Evolutionary conservation across 2,113 vertebrate genomes (phyloP), one percentile per base, ranked within the genome.

Genomic region (Marmota monax): DNA sequence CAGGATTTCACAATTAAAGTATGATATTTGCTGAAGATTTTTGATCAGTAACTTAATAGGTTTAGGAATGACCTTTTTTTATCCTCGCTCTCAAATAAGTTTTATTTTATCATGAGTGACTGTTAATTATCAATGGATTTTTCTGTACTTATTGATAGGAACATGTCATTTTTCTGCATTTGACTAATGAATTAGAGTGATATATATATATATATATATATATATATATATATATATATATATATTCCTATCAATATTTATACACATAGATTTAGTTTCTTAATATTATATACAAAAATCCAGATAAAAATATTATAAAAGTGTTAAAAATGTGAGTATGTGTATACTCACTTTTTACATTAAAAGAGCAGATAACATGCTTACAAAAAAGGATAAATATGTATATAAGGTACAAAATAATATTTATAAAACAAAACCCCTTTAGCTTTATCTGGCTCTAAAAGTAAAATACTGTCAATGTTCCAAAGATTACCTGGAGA

Each of bases 101-200:
- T 93, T 89, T 92, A 85, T 82, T 83, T 96, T 63, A 42, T 73
- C 23, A 73, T 65, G 25, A 89, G 14, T 82, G 42, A 34, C 89
- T 16, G 4, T 34, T 77, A 37, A 67, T 73, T 61, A 82, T 72
- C 32, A 78, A 86, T 25, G 90, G 2, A 42, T 92, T 65, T 87
- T 97, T 73, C 27, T 84, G 3, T 5, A 34, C 39, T 65, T 94
- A 87, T 51, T 92, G 37, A 65, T 73, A 78, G 22, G 5, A 34
- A 53, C 0, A 25, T n/a, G 2, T 74, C 18, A 11, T 84, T 78
- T 51, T 84, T 86, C 14, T 85, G 39, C 8, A 23, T 25, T 79
- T 42, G 37, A 84, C 29, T 39, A 32, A 61, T 84, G 45, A 34
- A 53, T 84, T 63, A 61, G 8, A 39, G 18, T 80, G 18, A 34